phyloP scores from a whole-genome alignment of 1,140 invertebrate genomes.

The Bathynomus jamesi region DNA sequence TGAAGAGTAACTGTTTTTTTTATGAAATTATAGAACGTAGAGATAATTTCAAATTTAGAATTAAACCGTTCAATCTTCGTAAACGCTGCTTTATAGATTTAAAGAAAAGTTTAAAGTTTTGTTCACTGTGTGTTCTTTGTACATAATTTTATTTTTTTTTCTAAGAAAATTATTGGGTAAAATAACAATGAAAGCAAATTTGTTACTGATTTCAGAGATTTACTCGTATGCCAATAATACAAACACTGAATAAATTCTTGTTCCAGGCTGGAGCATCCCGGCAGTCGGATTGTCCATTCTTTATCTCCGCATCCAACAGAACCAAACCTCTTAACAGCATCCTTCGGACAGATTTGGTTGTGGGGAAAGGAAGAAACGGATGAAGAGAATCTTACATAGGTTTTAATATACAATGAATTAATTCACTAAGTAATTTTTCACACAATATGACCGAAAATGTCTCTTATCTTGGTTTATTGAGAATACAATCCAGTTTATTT shows the following conservation, averaged over 20 bases:
- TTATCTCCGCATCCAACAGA: slow-evolving; percentile 48
- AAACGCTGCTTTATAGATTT: background rate
- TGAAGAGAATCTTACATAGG: too few relatives aligned
- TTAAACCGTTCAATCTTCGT: too few relatives aligned
- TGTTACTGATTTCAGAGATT: slow-evolving; percentile 36
- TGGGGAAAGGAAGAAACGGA: slow-evolving; percentile 42
- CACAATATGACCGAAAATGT: too few relatives aligned
- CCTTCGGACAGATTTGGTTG: slow-evolving; percentile 46
- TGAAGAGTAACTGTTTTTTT: too few relatives aligned
- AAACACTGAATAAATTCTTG: slow-evolving; percentile 60
- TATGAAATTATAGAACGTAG: too few relatives aligned
- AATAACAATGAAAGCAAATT: background rate
- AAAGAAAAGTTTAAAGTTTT: background rate
- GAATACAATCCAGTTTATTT: too few relatives aligned
- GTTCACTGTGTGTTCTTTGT: background rate
- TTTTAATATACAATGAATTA: too few relatives aligned
- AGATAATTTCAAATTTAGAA: too few relatives aligned
- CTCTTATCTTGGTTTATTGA: too few relatives aligned
- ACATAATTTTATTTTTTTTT: background rate
- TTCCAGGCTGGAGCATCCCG: slow-evolving; percentile 35
- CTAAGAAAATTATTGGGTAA: background rate
- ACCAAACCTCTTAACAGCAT: slow-evolving; percentile 46
- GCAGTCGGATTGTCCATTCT: slow-evolving; percentile 44
- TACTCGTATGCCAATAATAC: slow-evolving; percentile 57
- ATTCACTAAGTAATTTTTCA: too few relatives aligned